These are phyloP conservation scores for Holacanthella duospinosa DNA, from an alignment of 2,888 invertebrate species.

Conservation along the genomic window DNA sequence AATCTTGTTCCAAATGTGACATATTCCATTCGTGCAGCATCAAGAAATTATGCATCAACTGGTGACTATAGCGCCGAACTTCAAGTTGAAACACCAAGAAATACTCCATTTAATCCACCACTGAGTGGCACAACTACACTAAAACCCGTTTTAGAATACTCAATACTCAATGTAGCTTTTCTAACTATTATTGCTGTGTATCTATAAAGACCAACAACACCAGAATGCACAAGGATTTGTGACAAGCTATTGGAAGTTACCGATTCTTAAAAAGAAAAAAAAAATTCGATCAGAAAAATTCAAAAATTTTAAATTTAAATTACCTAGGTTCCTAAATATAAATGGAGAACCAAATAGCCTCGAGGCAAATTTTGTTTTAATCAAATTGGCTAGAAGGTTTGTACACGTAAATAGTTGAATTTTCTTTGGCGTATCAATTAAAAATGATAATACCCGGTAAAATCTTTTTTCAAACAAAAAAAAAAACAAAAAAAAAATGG, in stretches of 20 bases:
- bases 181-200: neutral
- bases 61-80: slow-evolving; percentile 32
- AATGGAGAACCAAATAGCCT: neutral
- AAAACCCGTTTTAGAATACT: neutral
- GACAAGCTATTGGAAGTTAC: no score
- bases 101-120: slow-evolving; percentile 3
- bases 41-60: slow-evolving; percentile 33
- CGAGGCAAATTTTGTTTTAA: no score
- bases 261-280: no score
- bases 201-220: neutral
- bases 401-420: no score
- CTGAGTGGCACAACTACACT: neutral
- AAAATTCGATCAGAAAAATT: neutral
- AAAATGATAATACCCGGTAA: no score
- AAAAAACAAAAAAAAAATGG: no score
- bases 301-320: neutral
- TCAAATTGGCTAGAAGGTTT: no score
- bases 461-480: no score
- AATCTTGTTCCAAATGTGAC: slow-evolving; percentile 35
- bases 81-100: neutral
- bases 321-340: neutral
- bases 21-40: slow-evolving; percentile 34
- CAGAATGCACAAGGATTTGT: neutral
- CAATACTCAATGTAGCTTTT: slow-evolving; percentile 1
- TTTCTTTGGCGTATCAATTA: no score